These are phyloP conservation scores for Trisateles emortualis DNA, from an alignment of 2,888 invertebrate species.

Conservation along the genomic window DNA sequence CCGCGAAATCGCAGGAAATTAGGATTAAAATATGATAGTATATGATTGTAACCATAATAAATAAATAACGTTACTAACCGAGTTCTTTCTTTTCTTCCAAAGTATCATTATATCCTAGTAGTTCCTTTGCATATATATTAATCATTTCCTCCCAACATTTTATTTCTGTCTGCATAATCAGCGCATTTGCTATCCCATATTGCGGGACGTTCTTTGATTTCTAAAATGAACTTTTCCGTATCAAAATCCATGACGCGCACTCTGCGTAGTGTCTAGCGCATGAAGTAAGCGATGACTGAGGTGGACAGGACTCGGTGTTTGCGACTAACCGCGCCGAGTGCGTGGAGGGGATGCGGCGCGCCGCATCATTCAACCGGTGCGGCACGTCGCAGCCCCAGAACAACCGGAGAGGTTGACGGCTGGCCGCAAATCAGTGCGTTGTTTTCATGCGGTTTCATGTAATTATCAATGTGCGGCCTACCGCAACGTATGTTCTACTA, in stretches of 20 bases:
- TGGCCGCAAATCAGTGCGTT: constrained; percentile 5
- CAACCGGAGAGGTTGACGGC: constrained; percentile 12
- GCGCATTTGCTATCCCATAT: constrained; percentile 16
- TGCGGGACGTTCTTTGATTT: constrained; percentile 8
- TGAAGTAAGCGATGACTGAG: constrained; percentile 3
- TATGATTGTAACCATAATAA: constrained; percentile 8
- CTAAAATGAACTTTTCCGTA: constrained; percentile 1
- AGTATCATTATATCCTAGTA: too few relatives aligned
- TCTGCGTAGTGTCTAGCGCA: neutral
- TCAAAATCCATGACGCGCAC: neutral
- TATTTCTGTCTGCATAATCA: constrained; percentile 17
- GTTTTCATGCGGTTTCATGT: neutral
- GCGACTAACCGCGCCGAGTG: constrained; percentile 19
- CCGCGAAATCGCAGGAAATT: neutral
- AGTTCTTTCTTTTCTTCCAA: constrained; percentile 16
- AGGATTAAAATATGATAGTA: neutral
- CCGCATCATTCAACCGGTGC: neutral
- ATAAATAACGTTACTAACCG: constrained; percentile 19
- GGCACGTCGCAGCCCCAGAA: neutral
- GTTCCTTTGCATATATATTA: constrained; percentile 11
- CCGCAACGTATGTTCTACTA: too few relatives aligned
- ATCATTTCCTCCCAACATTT: constrained; percentile 13
- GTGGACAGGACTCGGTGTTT: constrained; percentile 11
- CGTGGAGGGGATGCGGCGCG: constrained; percentile 17
- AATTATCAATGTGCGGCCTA: too few relatives aligned